These are phyloP conservation scores for Lithophane semibrunnea DNA, from an alignment of 2,888 invertebrate genomes.

Conservation along the genomic window DNA sequence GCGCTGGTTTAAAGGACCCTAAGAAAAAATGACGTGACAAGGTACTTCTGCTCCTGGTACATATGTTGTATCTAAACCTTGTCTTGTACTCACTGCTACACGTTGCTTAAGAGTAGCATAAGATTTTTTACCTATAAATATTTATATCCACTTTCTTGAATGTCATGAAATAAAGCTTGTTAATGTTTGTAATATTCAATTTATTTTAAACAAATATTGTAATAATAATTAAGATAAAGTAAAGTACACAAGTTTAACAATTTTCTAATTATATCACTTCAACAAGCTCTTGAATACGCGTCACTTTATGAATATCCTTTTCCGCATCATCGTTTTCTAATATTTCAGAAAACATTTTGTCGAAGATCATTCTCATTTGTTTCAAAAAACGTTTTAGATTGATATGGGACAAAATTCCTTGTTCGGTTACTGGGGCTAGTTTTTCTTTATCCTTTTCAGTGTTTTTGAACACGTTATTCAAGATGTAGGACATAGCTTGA, in stretches of 20 bases:
- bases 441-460: constrained; percentile 92
- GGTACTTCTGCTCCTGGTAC: constrained; percentile 88
- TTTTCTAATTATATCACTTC: constrained; percentile 79
- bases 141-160: constrained; percentile 55
- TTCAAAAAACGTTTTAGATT: constrained; percentile 86
- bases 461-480: constrained; percentile 92
- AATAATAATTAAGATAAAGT: constrained; percentile 44
- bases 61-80: constrained; percentile 91
- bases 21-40: constrained; percentile 96
- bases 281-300: constrained; percentile 85
- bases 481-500: constrained; percentile 91
- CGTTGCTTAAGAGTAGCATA: constrained; percentile 74
- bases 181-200: constrained; percentile 76
- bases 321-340: constrained; percentile 60
- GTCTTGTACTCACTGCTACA: constrained; percentile 90
- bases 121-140: constrained; percentile 58
- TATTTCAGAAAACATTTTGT: constrained; percentile 78
- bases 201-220: constrained; percentile 68
- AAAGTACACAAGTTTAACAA: constrained; percentile 38
- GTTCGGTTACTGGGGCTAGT: constrained; percentile 88
- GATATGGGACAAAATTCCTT: constrained; percentile 83
- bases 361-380: constrained; percentile 82
- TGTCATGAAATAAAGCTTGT: constrained; percentile 77
- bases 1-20: constrained; percentile 97
- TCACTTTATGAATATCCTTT: constrained; percentile 69